A percentile compares a stretch with the other conserved stretches of the same genome.
Conservation (phyloP, 2,888 invertebrate genomes). For the Aleiodes testaceus region DNA sequence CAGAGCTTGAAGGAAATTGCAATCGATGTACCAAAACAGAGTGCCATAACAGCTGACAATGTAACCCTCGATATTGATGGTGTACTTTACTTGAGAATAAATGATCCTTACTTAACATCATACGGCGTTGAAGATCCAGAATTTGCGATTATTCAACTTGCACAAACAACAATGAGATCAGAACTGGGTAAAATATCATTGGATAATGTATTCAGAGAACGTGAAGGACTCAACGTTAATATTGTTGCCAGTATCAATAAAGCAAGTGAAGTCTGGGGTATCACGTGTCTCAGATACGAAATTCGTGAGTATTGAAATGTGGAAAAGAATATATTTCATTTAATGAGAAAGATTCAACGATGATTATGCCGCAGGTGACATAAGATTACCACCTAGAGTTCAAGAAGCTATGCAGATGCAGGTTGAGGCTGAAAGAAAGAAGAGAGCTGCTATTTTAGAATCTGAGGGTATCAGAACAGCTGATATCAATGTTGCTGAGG, state of each 20-base stretch:
- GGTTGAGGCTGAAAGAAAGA: conserved; percentile 98
- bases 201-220: conserved; percentile 96
- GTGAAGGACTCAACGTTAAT: conserved; percentile 94
- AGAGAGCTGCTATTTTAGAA: conserved; percentile 96
- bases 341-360: not conserved
- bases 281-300: conserved; percentile 95
- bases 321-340: not conserved
- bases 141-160: conserved; percentile 98
- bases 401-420: conserved; percentile 99
- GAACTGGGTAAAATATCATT: conserved; percentile 98
- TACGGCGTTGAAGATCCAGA: conserved; percentile 99
- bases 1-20: conserved; percentile 99
- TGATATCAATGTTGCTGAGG: conserved; percentile 98
- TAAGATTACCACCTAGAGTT: conserved; percentile 90
- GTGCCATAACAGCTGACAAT: conserved; percentile 98
- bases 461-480: conserved; percentile 95
- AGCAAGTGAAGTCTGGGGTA: conserved; percentile 98
- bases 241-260: conserved; percentile 98
- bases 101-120: conserved; percentile 94
- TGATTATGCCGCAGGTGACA: conserved; percentile 80
- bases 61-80: conserved; percentile 98
- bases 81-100: conserved; percentile 93
- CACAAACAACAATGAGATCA: conserved; percentile 99
- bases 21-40: conserved; percentile 98
- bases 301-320: conserved; percentile 79